phyloP scores from a whole-genome alignment of 2,888 invertebrate species.

The Melieria picta region DNA sequence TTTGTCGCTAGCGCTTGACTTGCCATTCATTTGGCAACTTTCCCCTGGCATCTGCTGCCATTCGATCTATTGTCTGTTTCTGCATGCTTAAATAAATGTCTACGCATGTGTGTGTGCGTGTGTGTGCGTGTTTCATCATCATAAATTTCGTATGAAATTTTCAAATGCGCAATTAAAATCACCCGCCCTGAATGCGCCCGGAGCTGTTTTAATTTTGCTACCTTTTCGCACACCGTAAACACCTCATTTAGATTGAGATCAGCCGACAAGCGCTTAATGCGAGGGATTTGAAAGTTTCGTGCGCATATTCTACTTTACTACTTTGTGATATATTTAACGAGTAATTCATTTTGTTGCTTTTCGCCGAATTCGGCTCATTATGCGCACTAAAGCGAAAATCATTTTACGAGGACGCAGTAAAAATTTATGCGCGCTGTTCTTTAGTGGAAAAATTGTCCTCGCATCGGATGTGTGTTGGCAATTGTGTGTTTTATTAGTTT shows the following conservation, averaged over 20 bases:
- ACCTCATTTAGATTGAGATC: slow-evolving; percentile 35
- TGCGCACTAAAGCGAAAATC: no score
- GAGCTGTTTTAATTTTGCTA: not conserved
- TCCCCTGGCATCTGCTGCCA: not conserved
- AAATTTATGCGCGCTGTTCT: no score
- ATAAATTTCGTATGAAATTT: no score
- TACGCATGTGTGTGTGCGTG: not conserved
- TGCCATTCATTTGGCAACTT: no score
- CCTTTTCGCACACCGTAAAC: slow-evolving; percentile 25
- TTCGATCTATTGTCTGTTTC: not conserved
- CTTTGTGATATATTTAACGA: no score
- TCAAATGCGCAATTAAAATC: no score
- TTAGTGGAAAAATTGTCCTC: no score
- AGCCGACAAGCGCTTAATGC: slow-evolving; percentile 13
- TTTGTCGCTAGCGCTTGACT: no score
- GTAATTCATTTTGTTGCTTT: no score
- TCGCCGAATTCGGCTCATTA: no score
- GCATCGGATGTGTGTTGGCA: not conserved
- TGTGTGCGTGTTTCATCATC: not conserved
- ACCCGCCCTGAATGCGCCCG: no score
- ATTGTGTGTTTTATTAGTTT: not conserved
- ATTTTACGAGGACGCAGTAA: no score
- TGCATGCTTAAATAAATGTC: not conserved
- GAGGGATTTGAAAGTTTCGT: not conserved
- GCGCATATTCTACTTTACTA: not conserved